Base-by-base conservation (phyloP, 2,797 vertebrate genomes). In the Manis crassicaudata region DNA sequence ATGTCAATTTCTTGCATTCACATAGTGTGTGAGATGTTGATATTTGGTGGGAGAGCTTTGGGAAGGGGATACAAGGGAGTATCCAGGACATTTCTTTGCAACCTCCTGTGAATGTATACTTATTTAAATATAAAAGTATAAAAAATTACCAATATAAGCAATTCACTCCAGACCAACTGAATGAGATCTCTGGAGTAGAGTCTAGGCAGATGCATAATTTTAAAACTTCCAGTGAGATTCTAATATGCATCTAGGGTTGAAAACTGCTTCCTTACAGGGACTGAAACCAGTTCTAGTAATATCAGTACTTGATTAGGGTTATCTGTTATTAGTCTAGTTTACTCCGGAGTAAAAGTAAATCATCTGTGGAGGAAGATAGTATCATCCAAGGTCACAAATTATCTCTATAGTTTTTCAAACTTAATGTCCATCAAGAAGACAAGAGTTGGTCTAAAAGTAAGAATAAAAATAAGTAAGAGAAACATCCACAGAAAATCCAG, bases 271-370 rank as follows among this genome's bases (percentile, higher is more conserved):
- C 32, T 90, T 50, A 63, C 1, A 54, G 12, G 9, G 13, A 72
- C 10, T 92, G 70, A 94, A 91, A 73, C 10, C 60, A 56, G 8
- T 88, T 92, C 79, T 50, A 85, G 79, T 75, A 62, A 92, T 37
- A 82, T 60, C 4, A 90, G 10, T 68, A 40, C 72, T 70, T 90
- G 29, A 82, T 84, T 73, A 84, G 73, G 23, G 37, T 73, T 94
- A 43, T 56, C 25, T 82, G 52, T 40, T 25, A 37, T 32, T 43
- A 90, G 35, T 40, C 17, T 37, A 29, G 32, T 77, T 88, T 40
- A 6, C 65, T 88, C 16, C 29, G 52, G 54, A 94, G 54, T 32
- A 72, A 91, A 76, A 91, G 12, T 83, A 76, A 91, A 77, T 91
- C 62, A n/a, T 83, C 60, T 62, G 8, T 77, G 32, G 46, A 88